Conservation (phyloP, 2,113 vertebrate species). For the Salvelinus alpinus region DNA sequence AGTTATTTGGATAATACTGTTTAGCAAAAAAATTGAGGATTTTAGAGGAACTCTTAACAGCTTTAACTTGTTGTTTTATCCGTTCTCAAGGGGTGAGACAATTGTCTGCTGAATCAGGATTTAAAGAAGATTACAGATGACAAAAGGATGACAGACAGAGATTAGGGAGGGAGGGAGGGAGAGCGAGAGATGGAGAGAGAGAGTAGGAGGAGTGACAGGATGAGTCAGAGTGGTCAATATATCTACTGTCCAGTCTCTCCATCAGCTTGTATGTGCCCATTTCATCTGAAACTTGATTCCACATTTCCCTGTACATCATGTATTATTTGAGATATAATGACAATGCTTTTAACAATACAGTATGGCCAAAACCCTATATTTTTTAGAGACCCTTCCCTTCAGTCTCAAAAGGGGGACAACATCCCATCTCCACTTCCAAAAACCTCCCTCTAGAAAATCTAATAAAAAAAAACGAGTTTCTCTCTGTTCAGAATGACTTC, state of each 20-base stretch:
- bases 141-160: too few relatives aligned
- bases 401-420: constrained; percentile 76
- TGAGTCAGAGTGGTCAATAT: neutral
- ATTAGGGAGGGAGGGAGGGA: too few relatives aligned
- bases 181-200: too few relatives aligned
- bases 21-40: neutral
- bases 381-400: constrained; percentile 68
- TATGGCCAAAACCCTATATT: constrained; percentile 58
- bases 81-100: neutral
- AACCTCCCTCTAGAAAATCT: constrained; percentile 74
- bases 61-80: neutral
- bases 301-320: constrained; percentile 7
- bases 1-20: neutral
- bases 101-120: neutral
- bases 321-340: constrained; percentile 47
- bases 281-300: neutral
- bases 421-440: constrained; percentile 28
- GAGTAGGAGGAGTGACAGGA: neutral
- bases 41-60: neutral
- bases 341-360: constrained; percentile 66
- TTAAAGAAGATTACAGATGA: neutral
- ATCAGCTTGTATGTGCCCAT: neutral
- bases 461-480: constrained; percentile 85
- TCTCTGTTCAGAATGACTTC: constrained; percentile 80
- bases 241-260: neutral